Conservation (phyloP, 2,113 vertebrate genomes). For the Lichenostomus cassidix region DNA sequence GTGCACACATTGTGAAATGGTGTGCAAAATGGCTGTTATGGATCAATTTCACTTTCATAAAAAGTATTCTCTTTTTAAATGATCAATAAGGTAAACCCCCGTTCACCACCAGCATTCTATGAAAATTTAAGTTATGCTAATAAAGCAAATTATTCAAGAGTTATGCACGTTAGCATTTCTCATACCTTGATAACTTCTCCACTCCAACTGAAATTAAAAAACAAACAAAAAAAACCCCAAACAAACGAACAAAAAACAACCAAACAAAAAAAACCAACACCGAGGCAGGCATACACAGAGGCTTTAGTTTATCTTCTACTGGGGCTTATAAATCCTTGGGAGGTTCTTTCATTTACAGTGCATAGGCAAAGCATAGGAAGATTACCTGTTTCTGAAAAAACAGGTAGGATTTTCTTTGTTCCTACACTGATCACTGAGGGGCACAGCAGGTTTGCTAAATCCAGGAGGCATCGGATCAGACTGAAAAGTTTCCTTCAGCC, state of each 20-base stretch:
- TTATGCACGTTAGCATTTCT: not conserved
- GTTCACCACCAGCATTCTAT: constrained; percentile 39
- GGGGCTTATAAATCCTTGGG: not conserved
- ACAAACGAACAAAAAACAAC: not conserved
- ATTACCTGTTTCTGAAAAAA: not conserved
- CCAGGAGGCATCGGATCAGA: not conserved
- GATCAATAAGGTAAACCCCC: constrained; percentile 10
- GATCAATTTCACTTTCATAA: not conserved
- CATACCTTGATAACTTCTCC: not conserved
- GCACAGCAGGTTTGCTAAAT: not conserved
- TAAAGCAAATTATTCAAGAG: not conserved
- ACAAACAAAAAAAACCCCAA: not conserved
- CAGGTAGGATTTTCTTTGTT: not conserved
- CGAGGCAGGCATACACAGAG: not conserved
- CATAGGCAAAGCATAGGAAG: not conserved
- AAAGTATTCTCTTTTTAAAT: constrained; percentile 22
- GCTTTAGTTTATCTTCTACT: not conserved
- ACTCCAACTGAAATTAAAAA: not conserved
- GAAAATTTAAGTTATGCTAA: constrained; percentile 38
- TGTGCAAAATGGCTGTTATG: not conserved
- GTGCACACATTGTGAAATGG: constrained; percentile 7
- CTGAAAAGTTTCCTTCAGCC: not conserved
- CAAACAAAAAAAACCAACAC: too few species aligned
- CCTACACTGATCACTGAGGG: not conserved
- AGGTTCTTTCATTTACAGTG: not conserved